Conservation (phyloP, 2,113 vertebrate genomes). For the Oriolus oriolus region DNA sequence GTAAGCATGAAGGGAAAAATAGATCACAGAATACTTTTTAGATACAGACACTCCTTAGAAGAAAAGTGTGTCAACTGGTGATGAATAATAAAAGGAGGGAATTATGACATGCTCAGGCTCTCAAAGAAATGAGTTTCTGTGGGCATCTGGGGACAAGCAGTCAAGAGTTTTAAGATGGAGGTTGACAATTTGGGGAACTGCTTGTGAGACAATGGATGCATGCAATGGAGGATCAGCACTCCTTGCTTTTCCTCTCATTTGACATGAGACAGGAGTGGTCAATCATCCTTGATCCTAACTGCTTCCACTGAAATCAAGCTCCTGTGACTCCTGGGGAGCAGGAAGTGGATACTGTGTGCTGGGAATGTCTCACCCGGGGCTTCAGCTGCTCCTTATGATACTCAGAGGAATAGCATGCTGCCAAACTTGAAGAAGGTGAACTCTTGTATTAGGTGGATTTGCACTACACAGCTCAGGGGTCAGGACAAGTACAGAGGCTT, state of each 20-base stretch:
- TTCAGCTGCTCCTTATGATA: neutral
- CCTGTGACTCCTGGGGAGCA: neutral
- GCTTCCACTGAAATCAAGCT: neutral
- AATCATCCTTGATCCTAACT: neutral
- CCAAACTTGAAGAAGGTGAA: neutral
- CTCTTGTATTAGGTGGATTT: neutral
- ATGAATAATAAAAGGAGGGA: neutral
- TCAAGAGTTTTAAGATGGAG: neutral
- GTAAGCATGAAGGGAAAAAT: neutral
- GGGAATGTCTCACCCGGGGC: neutral
- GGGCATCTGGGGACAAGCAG: neutral
- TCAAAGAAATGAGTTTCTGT: neutral
- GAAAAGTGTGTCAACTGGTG: neutral
- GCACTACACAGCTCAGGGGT: neutral
- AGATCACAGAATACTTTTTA: neutral
- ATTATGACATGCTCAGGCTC: neutral
- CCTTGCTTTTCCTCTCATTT: neutral
- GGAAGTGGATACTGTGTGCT: neutral
- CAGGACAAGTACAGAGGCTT: neutral
- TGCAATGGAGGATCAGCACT: neutral
- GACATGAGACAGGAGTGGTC: neutral
- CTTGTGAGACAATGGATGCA: neutral
- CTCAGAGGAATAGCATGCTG: neutral
- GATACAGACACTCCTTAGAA: neutral
- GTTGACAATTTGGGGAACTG: neutral